Evolutionary conservation across 2,113 vertebrate genomes (phyloP), one percentile per base, ranked within the genome.

Genomic region (Edolisoma coerulescens): DNA sequence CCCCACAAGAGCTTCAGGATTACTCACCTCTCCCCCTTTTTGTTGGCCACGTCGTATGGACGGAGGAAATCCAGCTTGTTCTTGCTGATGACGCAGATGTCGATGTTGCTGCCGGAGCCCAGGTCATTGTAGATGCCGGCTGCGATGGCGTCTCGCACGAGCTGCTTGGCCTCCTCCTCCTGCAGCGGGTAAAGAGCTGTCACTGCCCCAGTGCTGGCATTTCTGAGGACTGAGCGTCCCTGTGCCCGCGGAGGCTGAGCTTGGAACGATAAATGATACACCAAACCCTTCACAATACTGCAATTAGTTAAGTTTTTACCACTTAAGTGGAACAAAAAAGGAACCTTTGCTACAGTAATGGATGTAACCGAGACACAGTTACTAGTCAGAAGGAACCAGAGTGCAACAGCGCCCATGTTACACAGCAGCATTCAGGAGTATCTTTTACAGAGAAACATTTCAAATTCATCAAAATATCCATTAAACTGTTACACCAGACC

Each of bases 91-190:
- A 99, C 99, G 2, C 99, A 99, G 68, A 99, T 95, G 84, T 99
- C 99, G 0, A 99, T 99, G 97, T 99, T 99, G 89, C 99, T 99
- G 91, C 99, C 99, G 0, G 99, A 99, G 88, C 99, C 99, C 96
- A 99, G 97, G 80, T 99, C 99, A 2, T 99, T 99, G 95, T 98
- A 99, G 93, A 99, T 99, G 27, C 99, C 99, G 1, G 99, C 99
- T 15, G 99, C 98, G 9, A 99, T 99, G 73, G 99, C 99, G 7
- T 99, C 99, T 10, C 99, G 98, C 88, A 99, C 99, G 33, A 99
- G 97, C 89, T 93, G 97, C 93, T 99, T 99, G 83, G 99, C 99
- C 6, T 98, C 98, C 5, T 99, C 99, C 95, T 99, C 99, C 99
- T 99, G 64, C 19, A 16, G 91, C 33, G 37, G 37, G 30, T 5